phyloP scores from a whole-genome alignment of 1,140 invertebrate species.

The Nebria ingens region DNA sequence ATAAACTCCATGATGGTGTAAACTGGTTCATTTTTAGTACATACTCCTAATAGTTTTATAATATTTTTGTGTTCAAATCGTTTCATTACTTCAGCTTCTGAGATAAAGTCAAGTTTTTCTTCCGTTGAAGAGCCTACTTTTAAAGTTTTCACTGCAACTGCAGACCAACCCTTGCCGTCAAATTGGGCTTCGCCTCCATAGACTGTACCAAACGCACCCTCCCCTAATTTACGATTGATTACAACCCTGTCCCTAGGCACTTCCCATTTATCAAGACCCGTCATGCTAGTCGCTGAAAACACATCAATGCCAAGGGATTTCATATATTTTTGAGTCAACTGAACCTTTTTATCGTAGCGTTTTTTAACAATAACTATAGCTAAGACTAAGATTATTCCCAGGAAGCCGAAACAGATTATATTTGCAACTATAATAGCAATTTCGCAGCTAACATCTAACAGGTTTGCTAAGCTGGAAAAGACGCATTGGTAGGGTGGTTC shows the following conservation, averaged over 20 bases:
- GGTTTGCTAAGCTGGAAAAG: conserved; percentile 49
- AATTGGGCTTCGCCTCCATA: conserved; percentile 75
- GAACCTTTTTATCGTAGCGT: conserved; percentile 63
- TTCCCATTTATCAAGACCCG: conserved; percentile 74
- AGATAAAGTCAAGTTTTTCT: conserved; percentile 86
- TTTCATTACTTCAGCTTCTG: conserved; percentile 88
- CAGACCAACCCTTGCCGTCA: conserved; percentile 61
- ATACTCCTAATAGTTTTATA: conserved; percentile 75
- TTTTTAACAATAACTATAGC: conserved; percentile 52
- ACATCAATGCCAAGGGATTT: conserved; percentile 58
- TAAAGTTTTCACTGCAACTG: conserved; percentile 85
- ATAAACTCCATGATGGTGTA: conserved; percentile 91
- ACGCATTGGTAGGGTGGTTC: conserved; percentile 46
- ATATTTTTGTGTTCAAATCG: conserved; percentile 85
- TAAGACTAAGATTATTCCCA: conserved; percentile 49
- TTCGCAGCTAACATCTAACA: conserved; percentile 59
- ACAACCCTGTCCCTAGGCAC: conserved; percentile 71
- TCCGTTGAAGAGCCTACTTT: conserved; percentile 72
- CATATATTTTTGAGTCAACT: conserved; percentile 58
- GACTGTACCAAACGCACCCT: conserved; percentile 83
- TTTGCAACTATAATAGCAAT: conserved; percentile 61
- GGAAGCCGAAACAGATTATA: conserved; percentile 50
- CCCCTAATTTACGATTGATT: conserved; percentile 80
- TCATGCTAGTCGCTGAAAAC: conserved; percentile 36
- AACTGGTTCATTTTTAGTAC: conserved; percentile 72